phyloP scores from a whole-genome alignment of 1,140 invertebrate species.

The Asbolus verrucosus region DNA sequence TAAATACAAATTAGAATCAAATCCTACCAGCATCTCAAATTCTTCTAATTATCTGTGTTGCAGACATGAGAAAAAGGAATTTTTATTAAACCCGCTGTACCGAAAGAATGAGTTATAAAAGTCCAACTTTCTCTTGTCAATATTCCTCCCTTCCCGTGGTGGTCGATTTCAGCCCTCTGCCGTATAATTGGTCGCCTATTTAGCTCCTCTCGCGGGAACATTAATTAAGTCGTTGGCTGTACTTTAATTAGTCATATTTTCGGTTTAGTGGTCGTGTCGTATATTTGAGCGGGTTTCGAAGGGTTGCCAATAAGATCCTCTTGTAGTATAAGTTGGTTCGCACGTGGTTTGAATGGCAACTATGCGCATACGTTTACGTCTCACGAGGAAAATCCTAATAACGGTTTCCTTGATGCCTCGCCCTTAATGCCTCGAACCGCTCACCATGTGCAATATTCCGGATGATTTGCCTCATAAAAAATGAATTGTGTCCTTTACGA shows the following conservation, averaged over 20 bases:
- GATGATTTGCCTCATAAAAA: slow-evolving; percentile 33
- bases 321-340: slow-evolving; percentile 30
- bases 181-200: too few species aligned
- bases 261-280: not conserved
- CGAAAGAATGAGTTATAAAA: too few species aligned
- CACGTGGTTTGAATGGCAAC: slow-evolving; percentile 36
- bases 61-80: too few species aligned
- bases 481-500: slow-evolving; percentile 32
- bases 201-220: too few species aligned
- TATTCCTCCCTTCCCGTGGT: too few species aligned
- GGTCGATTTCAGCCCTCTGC: too few species aligned
- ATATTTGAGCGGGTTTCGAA: slow-evolving; percentile 20
- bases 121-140: too few species aligned
- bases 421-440: slow-evolving; percentile 30
- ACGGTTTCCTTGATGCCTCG: slow-evolving; percentile 19
- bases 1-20: too few species aligned
- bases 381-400: slow-evolving; percentile 39
- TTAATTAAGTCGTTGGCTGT: not conserved
- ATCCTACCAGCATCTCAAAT: too few species aligned
- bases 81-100: too few species aligned
- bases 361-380: slow-evolving; percentile 38
- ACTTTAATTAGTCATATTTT: slow-evolving; percentile 28
- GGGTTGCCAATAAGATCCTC: slow-evolving; percentile 37
- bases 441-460: slow-evolving; percentile 37
- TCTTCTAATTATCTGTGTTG: too few species aligned